These are phyloP conservation scores for Falco rusticolus DNA, from an alignment of 2,797 vertebrate genomes.

Conservation along the genomic window DNA sequence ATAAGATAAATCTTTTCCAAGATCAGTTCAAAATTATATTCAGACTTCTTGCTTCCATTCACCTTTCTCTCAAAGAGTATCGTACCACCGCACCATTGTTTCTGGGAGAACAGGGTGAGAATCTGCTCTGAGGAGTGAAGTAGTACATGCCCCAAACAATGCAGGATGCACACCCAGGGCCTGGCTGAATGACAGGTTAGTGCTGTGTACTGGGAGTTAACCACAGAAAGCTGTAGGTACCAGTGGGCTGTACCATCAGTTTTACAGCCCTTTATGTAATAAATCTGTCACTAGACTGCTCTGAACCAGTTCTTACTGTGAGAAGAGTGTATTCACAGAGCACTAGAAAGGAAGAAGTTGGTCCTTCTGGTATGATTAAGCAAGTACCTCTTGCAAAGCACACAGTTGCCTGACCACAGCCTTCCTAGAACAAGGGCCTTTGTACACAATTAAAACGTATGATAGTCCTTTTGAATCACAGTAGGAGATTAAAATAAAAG, in stretches of 20 bases:
- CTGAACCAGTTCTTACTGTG: neutral
- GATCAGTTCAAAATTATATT: neutral
- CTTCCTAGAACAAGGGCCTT: neutral
- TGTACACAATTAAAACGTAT: neutral
- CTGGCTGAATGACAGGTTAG: neutral
- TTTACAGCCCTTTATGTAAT: neutral
- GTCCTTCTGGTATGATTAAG: neutral
- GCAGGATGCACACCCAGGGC: neutral
- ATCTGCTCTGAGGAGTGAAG: neutral
- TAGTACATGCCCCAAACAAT: neutral
- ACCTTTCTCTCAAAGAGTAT: neutral
- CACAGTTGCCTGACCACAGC: neutral
- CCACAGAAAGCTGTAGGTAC: neutral
- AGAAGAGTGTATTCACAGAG: neutral
- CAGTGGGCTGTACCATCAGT: neutral
- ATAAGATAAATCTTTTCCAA: neutral
- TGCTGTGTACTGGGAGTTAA: neutral
- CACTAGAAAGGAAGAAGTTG: neutral
- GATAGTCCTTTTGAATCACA: slow-evolving; percentile 30
- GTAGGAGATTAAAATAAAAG: slow-evolving; percentile 10
- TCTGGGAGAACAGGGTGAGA: neutral
- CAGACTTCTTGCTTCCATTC: neutral
- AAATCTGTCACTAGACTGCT: neutral
- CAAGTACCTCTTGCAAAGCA: slow-evolving; percentile 3
- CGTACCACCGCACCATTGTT: neutral